A percentile compares a stretch with the other conserved stretches of the same genome.
Conservation (phyloP, 1,140 invertebrate genomes). For the Calliphora vicina region DNA sequence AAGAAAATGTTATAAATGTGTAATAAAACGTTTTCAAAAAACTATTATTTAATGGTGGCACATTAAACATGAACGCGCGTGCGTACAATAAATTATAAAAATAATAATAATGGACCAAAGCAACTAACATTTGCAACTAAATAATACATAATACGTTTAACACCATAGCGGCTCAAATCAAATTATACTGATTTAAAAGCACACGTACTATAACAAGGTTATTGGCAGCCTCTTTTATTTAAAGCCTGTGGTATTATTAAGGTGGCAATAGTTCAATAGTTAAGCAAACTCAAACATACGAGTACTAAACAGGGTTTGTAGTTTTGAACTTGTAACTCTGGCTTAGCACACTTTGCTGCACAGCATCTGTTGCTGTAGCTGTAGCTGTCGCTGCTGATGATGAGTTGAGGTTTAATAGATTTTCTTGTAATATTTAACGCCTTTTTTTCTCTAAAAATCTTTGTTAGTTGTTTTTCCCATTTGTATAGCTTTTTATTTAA, state of each 20-base stretch:
- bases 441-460: neutral
- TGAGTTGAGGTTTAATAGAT: slow-evolving; percentile 28
- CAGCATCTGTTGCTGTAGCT: neutral
- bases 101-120: neutral
- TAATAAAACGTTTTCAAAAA: neutral
- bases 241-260: neutral
- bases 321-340: too few species aligned
- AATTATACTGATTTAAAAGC: neutral
- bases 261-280: neutral
- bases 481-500: too few species aligned
- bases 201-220: too few species aligned
- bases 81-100: slow-evolving; percentile 33
- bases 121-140: neutral
- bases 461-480: too few species aligned
- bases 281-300: neutral
- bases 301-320: too few species aligned
- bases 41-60: slow-evolving; percentile 33
- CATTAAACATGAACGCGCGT: slow-evolving; percentile 26
- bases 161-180: neutral
- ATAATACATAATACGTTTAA: too few species aligned
- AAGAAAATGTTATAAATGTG: neutral
- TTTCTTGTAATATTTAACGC: slow-evolving; percentile 32
- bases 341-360: neutral
- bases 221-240: neutral
- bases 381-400: neutral